Percentiles rank a stretch among this genome's conserved stretches.
These are phyloP conservation scores for Mythimna albipuncta DNA, from an alignment of 2,888 invertebrate species.

Conservation along the genomic window DNA sequence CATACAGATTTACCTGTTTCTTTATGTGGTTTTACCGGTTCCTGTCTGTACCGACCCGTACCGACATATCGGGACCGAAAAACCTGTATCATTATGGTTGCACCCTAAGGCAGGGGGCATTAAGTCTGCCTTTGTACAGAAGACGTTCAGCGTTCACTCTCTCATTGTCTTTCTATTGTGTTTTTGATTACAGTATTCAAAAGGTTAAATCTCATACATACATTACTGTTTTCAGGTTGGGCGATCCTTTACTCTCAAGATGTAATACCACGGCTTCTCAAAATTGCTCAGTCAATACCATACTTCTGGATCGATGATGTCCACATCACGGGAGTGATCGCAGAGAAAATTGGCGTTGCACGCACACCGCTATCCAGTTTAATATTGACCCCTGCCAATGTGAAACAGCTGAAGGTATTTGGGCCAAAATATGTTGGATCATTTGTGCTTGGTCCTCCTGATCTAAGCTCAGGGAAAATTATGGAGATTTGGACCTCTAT, in stretches of 20 bases:
- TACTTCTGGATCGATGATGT: slow-evolving; percentile 97
- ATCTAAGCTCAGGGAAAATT: slow-evolving; percentile 86
- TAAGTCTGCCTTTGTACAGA: no score
- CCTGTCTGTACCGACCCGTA: no score
- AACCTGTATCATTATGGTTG: no score
- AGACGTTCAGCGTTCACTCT: no score
- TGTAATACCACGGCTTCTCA: slow-evolving; percentile 90
- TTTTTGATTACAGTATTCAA: no score
- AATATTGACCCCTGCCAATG: slow-evolving; percentile 75
- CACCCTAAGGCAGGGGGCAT: no score
- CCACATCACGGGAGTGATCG: slow-evolving; percentile 93
- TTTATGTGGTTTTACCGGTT: no score
- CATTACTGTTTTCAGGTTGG: slow-evolving; percentile 80
- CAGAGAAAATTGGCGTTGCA: slow-evolving; percentile 89
- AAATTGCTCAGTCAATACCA: slow-evolving; percentile 90
- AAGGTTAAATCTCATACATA: neutral
- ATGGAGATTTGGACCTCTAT: slow-evolving; percentile 87
- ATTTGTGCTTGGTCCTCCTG: slow-evolving; percentile 90
- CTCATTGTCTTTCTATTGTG: no score
- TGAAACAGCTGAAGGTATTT: slow-evolving; percentile 70
- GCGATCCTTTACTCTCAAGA: slow-evolving; percentile 93
- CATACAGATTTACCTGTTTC: no score
- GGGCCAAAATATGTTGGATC: slow-evolving; percentile 73
- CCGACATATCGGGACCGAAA: no score
- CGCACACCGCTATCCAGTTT: slow-evolving; percentile 88